Conservation (phyloP, 2,888 invertebrate species). For the Timema podura region DNA sequence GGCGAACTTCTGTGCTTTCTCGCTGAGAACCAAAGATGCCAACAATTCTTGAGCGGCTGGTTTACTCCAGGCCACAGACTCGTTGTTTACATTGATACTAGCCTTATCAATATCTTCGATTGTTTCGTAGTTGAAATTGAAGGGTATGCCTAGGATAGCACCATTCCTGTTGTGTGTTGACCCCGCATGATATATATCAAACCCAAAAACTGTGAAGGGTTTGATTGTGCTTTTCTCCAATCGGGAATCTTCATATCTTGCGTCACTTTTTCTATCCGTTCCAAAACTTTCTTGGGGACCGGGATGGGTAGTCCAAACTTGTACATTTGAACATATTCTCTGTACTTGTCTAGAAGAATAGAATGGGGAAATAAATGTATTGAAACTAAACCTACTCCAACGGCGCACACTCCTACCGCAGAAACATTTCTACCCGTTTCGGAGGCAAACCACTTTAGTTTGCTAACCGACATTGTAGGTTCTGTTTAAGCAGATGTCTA, state of each 20-base stretch:
- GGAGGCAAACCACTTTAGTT: no score
- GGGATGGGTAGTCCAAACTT: constrained; percentile 59
- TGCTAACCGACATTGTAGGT: no score
- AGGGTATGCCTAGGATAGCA: constrained; percentile 67
- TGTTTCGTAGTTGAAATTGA: constrained; percentile 60
- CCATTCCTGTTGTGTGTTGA: constrained; percentile 52
- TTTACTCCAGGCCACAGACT: constrained; percentile 61
- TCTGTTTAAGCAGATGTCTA: no score
- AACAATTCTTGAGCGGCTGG: constrained; percentile 59
- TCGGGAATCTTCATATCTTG: constrained; percentile 55
- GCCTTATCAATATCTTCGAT: constrained; percentile 53
- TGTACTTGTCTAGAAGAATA: no score
- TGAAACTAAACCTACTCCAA: no score
- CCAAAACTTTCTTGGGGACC: constrained; percentile 49
- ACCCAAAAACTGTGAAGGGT: constrained; percentile 69
- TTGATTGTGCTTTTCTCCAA: constrained; percentile 50
- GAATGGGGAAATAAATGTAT: no score
- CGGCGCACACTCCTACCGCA: no score
- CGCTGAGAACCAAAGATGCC: constrained; percentile 66
- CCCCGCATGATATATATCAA: constrained; percentile 69
- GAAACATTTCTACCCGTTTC: no score
- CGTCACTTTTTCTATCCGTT: constrained; percentile 55
- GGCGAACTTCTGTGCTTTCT: constrained; percentile 75
- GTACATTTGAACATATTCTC: constrained; percentile 21
- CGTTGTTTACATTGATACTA: constrained; percentile 56